A percentile compares a stretch with the other conserved stretches of the same genome.
These are phyloP conservation scores for Latheticus oryzae DNA, from an alignment of 2,888 invertebrate genomes.

Conservation along the genomic window DNA sequence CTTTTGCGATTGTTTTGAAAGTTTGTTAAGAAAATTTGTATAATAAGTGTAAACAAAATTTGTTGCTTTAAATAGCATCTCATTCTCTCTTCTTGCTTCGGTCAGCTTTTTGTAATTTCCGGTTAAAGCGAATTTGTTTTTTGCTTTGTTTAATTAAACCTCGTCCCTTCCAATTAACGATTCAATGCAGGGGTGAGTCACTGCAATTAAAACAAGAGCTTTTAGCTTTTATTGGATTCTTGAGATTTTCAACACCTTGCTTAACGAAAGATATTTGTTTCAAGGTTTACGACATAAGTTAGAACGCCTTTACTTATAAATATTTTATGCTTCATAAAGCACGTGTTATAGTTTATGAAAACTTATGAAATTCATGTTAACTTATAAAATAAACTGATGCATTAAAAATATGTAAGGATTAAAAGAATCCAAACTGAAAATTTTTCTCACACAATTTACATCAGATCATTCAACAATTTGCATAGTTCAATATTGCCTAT, in stretches of 20 bases:
- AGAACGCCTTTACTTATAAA: slow-evolving; percentile 1
- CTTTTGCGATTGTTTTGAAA: too few species aligned
- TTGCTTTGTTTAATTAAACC: slow-evolving; percentile 29
- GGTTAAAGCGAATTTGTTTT: slow-evolving; percentile 21
- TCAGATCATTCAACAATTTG: too few species aligned
- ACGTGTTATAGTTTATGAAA: slow-evolving; percentile 9
- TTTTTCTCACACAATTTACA: too few species aligned
- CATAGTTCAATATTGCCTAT: too few species aligned
- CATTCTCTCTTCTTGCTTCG: too few species aligned
- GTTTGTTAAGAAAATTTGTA: too few species aligned
- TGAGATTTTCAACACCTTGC: slow-evolving; percentile 11
- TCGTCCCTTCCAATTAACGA: slow-evolving; percentile 21
- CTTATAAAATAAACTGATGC: neutral
- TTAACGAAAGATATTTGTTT: neutral
- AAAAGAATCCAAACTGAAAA: too few species aligned
- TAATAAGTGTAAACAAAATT: too few species aligned
- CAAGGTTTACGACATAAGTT: neutral
- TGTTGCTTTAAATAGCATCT: too few species aligned
- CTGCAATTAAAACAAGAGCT: slow-evolving; percentile 12
- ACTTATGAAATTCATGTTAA: slow-evolving; percentile 1
- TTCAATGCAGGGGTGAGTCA: slow-evolving; percentile 5
- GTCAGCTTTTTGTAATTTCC: too few species aligned
- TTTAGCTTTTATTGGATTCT: slow-evolving; percentile 4
- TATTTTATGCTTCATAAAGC: slow-evolving; percentile 12
- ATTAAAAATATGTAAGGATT: too few species aligned